Conservation (phyloP, 2,888 invertebrate species). For the Mallateleia sp. region DNA sequence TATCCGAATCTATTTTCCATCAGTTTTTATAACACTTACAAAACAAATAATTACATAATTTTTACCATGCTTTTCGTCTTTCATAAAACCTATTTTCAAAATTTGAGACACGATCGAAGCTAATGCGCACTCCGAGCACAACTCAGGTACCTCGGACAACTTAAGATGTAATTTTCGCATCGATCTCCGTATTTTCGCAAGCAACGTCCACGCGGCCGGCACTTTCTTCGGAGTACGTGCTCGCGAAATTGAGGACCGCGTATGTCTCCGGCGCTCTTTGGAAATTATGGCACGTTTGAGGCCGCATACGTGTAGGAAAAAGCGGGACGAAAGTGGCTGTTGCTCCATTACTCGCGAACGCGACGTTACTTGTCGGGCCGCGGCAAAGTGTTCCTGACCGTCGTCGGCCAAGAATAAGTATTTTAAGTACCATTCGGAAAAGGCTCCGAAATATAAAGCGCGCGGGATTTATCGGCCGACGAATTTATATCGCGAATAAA, state of each 20-base stretch:
- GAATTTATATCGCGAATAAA: slow-evolving; percentile 36
- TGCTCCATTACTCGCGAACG: slow-evolving; percentile 61
- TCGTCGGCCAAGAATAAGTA: slow-evolving; percentile 31
- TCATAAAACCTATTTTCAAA: no score
- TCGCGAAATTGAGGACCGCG: slow-evolving; percentile 13
- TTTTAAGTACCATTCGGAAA: slow-evolving; percentile 36
- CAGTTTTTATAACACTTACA: no score
- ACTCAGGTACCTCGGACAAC: not conserved
- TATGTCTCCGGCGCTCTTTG: slow-evolving; percentile 79
- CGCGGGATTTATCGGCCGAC: slow-evolving; percentile 27
- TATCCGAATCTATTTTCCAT: no score
- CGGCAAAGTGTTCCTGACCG: slow-evolving; percentile 69
- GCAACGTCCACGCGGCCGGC: slow-evolving; percentile 79
- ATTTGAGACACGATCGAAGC: no score
- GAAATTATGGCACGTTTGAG: slow-evolving; percentile 81
- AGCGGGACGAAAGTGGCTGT: slow-evolving; percentile 80
- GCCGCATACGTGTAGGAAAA: slow-evolving; percentile 68
- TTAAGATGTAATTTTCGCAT: slow-evolving; percentile 27
- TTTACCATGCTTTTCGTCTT: no score
- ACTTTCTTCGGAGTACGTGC: slow-evolving; percentile 38
- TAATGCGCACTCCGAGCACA: no score
- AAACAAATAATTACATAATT: no score
- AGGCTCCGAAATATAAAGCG: slow-evolving; percentile 31
- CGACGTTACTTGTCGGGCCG: slow-evolving; percentile 11
- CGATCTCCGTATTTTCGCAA: slow-evolving; percentile 84